These are phyloP conservation scores for Elegia similella DNA, from an alignment of 2,888 invertebrate species.

Conservation along the genomic window DNA sequence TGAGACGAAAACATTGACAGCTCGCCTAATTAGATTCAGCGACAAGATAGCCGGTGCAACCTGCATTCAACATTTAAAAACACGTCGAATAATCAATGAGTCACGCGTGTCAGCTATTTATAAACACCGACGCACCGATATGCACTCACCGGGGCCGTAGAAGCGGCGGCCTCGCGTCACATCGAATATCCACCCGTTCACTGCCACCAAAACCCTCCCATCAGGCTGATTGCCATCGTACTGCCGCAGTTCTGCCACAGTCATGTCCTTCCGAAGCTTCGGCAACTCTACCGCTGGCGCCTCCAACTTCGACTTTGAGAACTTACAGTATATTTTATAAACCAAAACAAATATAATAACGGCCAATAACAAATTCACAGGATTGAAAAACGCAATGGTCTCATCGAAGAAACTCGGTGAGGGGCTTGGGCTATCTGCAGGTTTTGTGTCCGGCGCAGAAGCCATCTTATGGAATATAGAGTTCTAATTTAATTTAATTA, in stretches of 20 bases:
- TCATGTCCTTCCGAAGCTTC: constrained; percentile 94
- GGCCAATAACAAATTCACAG: constrained; percentile 84
- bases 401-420: constrained; percentile 69
- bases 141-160: constrained; percentile 94
- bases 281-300: constrained; percentile 79
- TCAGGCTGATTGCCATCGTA: constrained; percentile 94
- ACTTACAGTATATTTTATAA: constrained; percentile 84
- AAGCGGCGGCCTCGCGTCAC: constrained; percentile 94
- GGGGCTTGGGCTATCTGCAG: constrained; percentile 42
- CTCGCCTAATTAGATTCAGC: not conserved
- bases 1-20: not conserved
- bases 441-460: constrained; percentile 54
- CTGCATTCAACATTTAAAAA: not conserved
- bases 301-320: constrained; percentile 48
- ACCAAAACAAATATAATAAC: constrained; percentile 84
- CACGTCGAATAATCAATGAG: constrained; percentile 39
- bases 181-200: constrained; percentile 97
- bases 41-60: not conserved
- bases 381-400: constrained; percentile 66
- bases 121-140: constrained; percentile 46
- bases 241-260: constrained; percentile 90
- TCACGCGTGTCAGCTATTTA: constrained; percentile 63
- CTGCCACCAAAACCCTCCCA: constrained; percentile 94
- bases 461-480: constrained; percentile 44
- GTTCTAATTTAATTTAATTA: constrained; percentile 21